Conservation (phyloP, 2,888 invertebrate genomes). For the Perizoma flavofasciatum region DNA sequence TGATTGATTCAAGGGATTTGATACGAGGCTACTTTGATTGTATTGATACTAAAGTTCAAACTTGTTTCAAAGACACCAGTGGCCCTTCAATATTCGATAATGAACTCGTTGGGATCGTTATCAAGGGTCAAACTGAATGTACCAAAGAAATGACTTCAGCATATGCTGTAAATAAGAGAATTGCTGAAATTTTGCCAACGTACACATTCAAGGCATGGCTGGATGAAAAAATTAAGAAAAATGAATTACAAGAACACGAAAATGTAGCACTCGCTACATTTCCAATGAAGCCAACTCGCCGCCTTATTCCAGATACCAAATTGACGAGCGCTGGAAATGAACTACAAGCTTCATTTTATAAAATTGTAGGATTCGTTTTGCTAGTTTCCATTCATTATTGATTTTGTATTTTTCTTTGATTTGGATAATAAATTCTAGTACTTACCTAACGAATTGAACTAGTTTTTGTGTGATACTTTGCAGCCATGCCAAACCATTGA, state of each 20-base stretch:
- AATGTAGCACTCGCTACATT: conserved; percentile 48
- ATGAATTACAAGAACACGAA: conserved; percentile 54
- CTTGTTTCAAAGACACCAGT: conserved; percentile 72
- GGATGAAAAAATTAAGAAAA: conserved; percentile 65
- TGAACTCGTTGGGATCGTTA: conserved; percentile 67
- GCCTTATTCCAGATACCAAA: neutral
- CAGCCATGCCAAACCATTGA: no score
- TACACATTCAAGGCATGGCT: conserved; percentile 71
- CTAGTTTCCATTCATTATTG: conserved; percentile 6
- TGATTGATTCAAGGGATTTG: conserved; percentile 25
- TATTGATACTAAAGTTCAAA: conserved; percentile 67
- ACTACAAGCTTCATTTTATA: conserved; percentile 2
- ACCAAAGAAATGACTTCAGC: conserved; percentile 61
- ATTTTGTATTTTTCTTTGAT: conserved; percentile 4
- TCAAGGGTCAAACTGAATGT: conserved; percentile 62
- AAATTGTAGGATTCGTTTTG: conserved; percentile 11
- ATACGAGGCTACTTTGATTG: conserved; percentile 64
- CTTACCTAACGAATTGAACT: neutral
- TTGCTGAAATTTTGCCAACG: conserved; percentile 63
- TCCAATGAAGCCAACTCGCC: conserved; percentile 51
- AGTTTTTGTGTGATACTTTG: no score
- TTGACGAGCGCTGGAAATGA: conserved; percentile 4
- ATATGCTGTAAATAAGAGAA: conserved; percentile 64
- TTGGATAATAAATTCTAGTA: conserved; percentile 20
- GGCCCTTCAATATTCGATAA: conserved; percentile 67